phyloP scores from a whole-genome alignment of 1,140 invertebrate species.

The Bombyx mori region DNA sequence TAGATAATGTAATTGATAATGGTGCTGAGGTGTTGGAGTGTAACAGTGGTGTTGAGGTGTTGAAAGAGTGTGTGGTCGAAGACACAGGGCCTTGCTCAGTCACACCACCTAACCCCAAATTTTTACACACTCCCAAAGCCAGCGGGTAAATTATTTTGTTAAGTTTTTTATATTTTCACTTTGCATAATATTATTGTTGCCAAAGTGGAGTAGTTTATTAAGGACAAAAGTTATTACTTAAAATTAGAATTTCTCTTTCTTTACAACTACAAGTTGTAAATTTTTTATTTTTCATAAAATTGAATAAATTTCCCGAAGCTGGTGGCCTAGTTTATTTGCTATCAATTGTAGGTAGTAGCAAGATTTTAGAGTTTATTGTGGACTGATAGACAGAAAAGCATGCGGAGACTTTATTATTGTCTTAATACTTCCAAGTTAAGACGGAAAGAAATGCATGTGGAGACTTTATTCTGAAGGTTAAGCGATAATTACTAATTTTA shows the following conservation, averaged over 20 bases:
- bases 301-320: too few species aligned
- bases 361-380: background rate
- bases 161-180: too few species aligned
- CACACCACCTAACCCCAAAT: background rate
- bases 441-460: background rate
- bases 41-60: background rate
- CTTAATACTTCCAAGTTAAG: background rate
- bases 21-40: background rate
- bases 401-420: background rate
- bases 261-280: too few species aligned
- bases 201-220: too few species aligned
- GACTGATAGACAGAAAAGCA: background rate
- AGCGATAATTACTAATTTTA: background rate
- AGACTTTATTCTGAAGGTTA: background rate
- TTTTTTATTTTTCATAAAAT: too few species aligned
- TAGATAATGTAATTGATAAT: background rate
- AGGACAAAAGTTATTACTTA: too few species aligned
- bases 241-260: too few species aligned
- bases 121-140: too few species aligned
- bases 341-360: too few species aligned
- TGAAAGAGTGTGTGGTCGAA: background rate
- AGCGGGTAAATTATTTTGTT: too few species aligned
- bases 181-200: too few species aligned
- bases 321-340: too few species aligned
- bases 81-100: background rate